Conservation (phyloP, 2,113 vertebrate species). For the Vulpes ferrilata region DNA sequence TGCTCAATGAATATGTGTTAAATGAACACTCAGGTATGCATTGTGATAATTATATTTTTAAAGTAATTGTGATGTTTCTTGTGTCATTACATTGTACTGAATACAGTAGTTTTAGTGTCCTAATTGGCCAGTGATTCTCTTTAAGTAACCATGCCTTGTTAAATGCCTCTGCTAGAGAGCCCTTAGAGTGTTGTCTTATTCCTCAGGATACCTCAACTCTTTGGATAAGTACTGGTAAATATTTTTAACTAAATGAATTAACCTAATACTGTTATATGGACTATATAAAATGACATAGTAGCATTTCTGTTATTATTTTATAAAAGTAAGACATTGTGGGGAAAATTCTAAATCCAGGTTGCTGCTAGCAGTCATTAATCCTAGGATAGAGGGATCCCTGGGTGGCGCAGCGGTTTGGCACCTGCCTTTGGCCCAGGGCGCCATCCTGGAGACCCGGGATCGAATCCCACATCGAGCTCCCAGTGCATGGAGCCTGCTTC, state of each 20-base stretch:
- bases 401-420: no score
- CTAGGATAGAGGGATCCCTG: not conserved
- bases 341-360: constrained; percentile 1
- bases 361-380: not conserved
- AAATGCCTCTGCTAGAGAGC: not conserved
- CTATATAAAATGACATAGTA: not conserved
- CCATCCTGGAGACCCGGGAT: no score
- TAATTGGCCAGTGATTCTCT: not conserved
- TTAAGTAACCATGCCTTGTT: not conserved
- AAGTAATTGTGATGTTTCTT: not conserved
- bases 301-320: constrained; percentile 6
- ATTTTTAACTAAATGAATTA: not conserved
- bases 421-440: no score
- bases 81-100: not conserved
- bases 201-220: not conserved
- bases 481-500: no score
- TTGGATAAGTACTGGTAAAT: not conserved
- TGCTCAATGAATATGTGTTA: not conserved
- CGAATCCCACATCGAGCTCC: no score
- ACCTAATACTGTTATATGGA: not conserved
- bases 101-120: not conserved
- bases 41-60: not conserved
- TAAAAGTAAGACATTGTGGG: not conserved
- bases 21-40: not conserved
- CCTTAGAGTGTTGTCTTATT: not conserved